These are phyloP conservation scores for Bombus balteatus DNA, from an alignment of 1,140 invertebrate genomes.

Conservation along the genomic window DNA sequence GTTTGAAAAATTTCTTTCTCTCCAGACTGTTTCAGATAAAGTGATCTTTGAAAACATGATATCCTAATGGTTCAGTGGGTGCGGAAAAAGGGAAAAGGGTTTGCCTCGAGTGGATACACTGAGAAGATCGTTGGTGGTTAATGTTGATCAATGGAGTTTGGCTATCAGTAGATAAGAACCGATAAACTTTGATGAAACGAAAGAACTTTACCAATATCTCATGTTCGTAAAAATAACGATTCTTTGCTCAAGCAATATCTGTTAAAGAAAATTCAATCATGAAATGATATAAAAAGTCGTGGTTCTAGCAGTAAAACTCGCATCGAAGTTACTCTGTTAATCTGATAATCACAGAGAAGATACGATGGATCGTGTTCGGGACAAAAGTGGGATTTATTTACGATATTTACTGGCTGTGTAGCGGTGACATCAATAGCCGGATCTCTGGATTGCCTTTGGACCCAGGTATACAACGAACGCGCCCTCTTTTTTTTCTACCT, in stretches of 20 bases:
- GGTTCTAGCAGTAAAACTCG: background rate
- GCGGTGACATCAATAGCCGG: conserved; percentile 79
- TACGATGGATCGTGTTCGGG: background rate
- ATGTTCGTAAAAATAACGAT: background rate
- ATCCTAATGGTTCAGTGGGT: conserved; percentile 38
- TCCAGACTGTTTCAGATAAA: background rate
- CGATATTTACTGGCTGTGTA: conserved; percentile 48
- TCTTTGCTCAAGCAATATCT: background rate
- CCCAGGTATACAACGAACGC: conserved; percentile 65
- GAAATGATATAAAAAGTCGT: background rate
- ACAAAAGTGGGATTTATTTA: conserved; percentile 34
- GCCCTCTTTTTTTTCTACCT: conserved; percentile 23
- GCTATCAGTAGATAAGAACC: conserved; percentile 77
- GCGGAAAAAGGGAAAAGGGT: conserved; percentile 22
- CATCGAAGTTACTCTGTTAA: background rate
- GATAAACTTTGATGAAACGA: conserved; percentile 21
- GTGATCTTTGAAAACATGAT: conserved; percentile 56
- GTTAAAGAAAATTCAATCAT: background rate
- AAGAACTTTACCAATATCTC: too few species aligned
- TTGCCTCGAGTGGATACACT: background rate
- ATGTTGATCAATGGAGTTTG: conserved; percentile 77
- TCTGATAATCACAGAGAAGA: conserved; percentile 13
- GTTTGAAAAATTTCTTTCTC: background rate
- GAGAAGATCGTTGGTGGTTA: conserved; percentile 49
- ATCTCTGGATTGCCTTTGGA: conserved; percentile 48